Evolutionary conservation across 1,140 invertebrate genomes (phyloP).

Genomic region (Pseudachorutes palmiensis): DNA sequence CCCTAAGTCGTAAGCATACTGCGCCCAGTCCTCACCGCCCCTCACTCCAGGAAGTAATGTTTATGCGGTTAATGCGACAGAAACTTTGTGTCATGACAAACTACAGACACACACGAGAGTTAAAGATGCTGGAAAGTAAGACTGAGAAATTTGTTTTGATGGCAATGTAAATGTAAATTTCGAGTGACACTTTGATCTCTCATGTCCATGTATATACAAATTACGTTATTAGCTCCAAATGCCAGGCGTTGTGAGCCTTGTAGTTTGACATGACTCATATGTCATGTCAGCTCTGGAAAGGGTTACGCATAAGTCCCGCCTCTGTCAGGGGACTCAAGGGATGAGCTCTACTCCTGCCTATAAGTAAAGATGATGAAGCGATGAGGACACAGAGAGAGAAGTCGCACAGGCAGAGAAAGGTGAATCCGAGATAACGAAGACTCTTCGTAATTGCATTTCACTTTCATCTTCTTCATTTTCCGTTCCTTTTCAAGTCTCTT

Average conservation of each 20-base stretch:
- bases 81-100: too few species aligned
- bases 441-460: conserved; percentile 8
- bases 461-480: conserved; percentile 9
- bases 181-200: conserved; percentile 1
- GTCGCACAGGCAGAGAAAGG: not conserved
- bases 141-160: not conserved
- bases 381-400: not conserved
- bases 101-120: too few species aligned
- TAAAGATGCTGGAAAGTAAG: too few species aligned
- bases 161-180: not conserved
- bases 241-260: not conserved
- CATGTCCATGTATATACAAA: not conserved
- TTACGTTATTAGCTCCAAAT: not conserved
- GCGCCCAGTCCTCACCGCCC: too few species aligned
- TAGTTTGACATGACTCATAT: conserved; percentile 7
- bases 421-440: conserved; percentile 12
- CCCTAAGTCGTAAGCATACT: too few species aligned
- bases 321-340: too few species aligned
- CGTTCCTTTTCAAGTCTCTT: not conserved
- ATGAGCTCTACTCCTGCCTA: not conserved
- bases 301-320: too few species aligned
- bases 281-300: not conserved
- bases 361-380: not conserved
- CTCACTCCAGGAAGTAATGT: too few species aligned
- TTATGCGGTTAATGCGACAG: too few species aligned